Evolutionary conservation across 2,797 vertebrate genomes (phyloP).

Genomic region (Helarctos malayanus): DNA sequence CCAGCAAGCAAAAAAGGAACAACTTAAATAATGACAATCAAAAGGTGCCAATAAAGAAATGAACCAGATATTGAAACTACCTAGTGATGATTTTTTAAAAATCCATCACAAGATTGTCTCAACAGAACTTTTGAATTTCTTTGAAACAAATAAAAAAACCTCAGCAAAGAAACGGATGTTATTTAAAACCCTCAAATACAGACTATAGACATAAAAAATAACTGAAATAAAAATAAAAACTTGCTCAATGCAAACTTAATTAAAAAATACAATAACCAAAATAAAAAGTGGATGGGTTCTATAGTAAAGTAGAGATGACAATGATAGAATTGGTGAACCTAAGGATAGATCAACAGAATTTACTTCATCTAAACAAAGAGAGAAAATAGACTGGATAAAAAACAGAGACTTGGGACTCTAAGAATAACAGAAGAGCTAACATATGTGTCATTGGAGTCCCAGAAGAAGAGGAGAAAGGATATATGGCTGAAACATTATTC

Average conservation of each 20-base stretch:
- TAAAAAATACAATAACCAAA: not conserved
- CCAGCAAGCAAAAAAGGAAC: not conserved
- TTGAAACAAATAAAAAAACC: not conserved
- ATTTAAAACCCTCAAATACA: not conserved
- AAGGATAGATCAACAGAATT: not conserved
- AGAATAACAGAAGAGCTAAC: not conserved
- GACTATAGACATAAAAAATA: not conserved
- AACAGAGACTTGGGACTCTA: not conserved
- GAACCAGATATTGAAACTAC: not conserved
- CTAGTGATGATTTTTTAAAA: not conserved
- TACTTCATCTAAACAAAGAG: not conserved
- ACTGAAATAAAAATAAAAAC: not conserved
- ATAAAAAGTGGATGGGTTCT: not conserved
- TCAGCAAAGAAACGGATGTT: not conserved
- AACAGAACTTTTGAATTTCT: not conserved
- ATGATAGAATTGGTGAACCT: not conserved
- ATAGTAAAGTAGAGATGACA: not conserved
- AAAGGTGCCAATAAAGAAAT: not conserved
- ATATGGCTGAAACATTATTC: not conserved
- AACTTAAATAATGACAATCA: not conserved
- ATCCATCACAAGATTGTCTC: not conserved
- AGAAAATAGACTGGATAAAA: not conserved
- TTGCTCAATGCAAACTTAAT: not conserved
- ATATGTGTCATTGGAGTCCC: not conserved
- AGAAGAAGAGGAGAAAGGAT: not conserved